Evolutionary conservation across 2,113 vertebrate species (phyloP).

Genomic region (Tragelaphus imberbis): DNA sequence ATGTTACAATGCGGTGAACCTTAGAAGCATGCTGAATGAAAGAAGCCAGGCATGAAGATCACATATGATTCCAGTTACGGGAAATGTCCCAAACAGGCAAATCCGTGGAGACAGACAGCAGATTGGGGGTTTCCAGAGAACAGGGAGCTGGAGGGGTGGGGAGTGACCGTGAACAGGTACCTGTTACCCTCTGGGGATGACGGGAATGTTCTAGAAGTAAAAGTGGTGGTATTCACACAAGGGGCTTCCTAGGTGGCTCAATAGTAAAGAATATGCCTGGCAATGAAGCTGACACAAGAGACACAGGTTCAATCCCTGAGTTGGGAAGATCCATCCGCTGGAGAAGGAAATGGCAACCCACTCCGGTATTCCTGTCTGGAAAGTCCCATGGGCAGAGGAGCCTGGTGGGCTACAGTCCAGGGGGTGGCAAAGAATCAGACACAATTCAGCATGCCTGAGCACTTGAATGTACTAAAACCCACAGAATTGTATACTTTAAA

Average conservation of each 20-base stretch:
- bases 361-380: neutral
- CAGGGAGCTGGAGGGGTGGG: neutral
- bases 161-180: neutral
- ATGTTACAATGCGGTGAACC: neutral
- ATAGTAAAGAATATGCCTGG: neutral
- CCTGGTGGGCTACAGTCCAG: neutral
- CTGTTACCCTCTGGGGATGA: neutral
- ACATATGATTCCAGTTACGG: neutral
- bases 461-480: neutral
- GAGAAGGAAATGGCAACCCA: neutral
- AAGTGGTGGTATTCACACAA: neutral
- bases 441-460: accelerated
- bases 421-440: neutral
- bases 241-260: neutral
- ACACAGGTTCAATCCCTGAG: neutral
- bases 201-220: neutral
- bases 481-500: neutral
- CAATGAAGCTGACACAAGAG: neutral
- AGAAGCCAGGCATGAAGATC: neutral
- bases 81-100: neutral
- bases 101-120: neutral
- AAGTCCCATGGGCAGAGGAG: neutral
- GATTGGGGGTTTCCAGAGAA: neutral
- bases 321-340: neutral
- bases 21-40: neutral